phyloP scores from a whole-genome alignment of 2,888 invertebrate species.

The Apotomis capreana region DNA sequence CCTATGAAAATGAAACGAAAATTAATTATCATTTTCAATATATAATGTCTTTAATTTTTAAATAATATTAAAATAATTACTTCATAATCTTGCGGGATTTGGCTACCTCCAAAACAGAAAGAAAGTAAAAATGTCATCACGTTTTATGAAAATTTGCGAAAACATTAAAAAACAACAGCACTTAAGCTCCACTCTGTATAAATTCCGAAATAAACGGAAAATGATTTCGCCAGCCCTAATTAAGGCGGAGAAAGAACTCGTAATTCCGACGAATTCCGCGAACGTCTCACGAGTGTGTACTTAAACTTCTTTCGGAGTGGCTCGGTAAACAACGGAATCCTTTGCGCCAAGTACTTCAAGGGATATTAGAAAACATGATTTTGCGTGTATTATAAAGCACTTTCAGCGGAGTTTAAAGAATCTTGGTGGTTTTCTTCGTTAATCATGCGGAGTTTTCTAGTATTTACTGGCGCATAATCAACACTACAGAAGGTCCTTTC shows the following conservation, averaged over 20 bases:
- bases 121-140: neutral
- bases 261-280: slow-evolving; percentile 20
- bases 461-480: too few species aligned
- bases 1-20: too few species aligned
- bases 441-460: too few species aligned
- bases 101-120: too few species aligned
- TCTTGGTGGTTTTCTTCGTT: too few species aligned
- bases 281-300: slow-evolving; percentile 35
- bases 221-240: slow-evolving; percentile 26
- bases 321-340: slow-evolving; percentile 33
- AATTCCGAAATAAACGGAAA: slow-evolving; percentile 17
- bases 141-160: too few species aligned
- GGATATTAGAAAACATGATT: slow-evolving; percentile 13
- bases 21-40: too few species aligned
- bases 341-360: neutral
- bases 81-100: too few species aligned
- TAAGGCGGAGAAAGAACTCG: slow-evolving; percentile 14
- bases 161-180: slow-evolving; percentile 2
- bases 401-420: too few species aligned
- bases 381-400: neutral
- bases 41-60: too few species aligned
- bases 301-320: slow-evolving; percentile 32
- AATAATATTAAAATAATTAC: too few species aligned
- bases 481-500: too few species aligned
- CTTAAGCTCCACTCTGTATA: slow-evolving; percentile 4